phyloP scores from a whole-genome alignment of 2,888 invertebrate species.

The Agrotis exclamationis region DNA sequence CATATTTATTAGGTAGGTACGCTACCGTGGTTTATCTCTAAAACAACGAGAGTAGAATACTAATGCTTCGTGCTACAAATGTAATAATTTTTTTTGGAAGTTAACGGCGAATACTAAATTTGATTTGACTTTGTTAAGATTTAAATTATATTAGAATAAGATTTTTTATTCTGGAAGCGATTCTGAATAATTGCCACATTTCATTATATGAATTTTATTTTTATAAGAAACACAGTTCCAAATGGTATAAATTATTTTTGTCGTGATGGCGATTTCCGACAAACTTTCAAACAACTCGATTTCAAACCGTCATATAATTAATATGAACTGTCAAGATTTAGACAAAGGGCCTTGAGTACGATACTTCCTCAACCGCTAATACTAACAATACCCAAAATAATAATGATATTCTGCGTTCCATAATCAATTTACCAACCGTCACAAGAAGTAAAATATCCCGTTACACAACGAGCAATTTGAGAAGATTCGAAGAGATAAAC shows the following conservation, averaged over 20 bases:
- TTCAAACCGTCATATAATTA: no score
- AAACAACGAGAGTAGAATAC: slow-evolving; percentile 53
- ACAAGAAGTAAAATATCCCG: slow-evolving; percentile 8
- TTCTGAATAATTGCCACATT: slow-evolving; percentile 13
- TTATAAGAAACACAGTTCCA: background rate
- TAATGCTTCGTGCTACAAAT: slow-evolving; percentile 54
- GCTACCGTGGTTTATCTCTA: slow-evolving; percentile 50
- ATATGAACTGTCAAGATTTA: background rate
- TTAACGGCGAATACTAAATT: slow-evolving; percentile 54
- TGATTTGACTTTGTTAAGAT: slow-evolving; percentile 46
- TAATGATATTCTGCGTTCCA: background rate
- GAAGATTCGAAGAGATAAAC: slow-evolving; percentile 34
- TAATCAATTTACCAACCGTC: slow-evolving; percentile 6
- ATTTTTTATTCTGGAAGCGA: slow-evolving; percentile 26
- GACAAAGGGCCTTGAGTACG: background rate
- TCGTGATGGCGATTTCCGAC: background rate
- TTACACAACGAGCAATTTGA: slow-evolving; percentile 30
- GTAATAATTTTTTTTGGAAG: slow-evolving; percentile 57
- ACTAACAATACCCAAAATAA: background rate
- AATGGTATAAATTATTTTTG: background rate
- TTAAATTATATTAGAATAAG: slow-evolving; percentile 49
- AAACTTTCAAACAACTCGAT: no score
- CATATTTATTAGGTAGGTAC: slow-evolving; percentile 56
- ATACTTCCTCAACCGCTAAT: background rate
- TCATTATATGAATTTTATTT: background rate